A percentile compares a stretch with the other conserved stretches of the same genome.
phyloP scores from a whole-genome alignment of 2,888 invertebrate genomes.

The Leptogaster cylindrica region DNA sequence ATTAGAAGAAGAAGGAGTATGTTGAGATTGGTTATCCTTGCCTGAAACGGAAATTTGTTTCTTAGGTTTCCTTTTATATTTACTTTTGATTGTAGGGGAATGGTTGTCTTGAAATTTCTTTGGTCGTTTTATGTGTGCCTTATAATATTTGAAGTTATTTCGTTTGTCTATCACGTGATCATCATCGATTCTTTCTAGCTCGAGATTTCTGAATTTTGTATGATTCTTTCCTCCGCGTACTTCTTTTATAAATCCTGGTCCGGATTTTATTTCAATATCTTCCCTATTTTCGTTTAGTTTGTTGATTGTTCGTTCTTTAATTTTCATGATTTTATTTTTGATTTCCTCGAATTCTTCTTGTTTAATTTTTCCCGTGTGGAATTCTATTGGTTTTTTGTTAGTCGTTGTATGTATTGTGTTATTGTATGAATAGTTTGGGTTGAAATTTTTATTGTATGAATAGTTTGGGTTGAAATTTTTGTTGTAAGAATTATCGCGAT shows the following conservation, averaged over 20 bases:
- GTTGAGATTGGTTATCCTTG: not conserved
- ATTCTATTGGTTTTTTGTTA: conserved; percentile 47
- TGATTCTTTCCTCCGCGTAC: conserved; percentile 21
- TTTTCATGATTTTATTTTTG: conserved; percentile 38
- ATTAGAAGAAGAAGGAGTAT: not conserved
- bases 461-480: too few relatives aligned
- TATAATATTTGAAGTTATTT: conserved; percentile 46
- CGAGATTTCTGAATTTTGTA: conserved; percentile 45
- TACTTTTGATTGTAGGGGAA: conserved; percentile 40
- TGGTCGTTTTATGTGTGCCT: conserved; percentile 44
- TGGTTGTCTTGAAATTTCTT: conserved; percentile 46
- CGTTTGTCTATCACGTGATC: conserved; percentile 42
- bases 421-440: too few relatives aligned
- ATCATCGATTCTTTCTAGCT: conserved; percentile 38
- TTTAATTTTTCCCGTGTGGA: conserved; percentile 44
- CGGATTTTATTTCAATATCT: not conserved
- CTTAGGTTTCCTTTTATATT: not conserved
- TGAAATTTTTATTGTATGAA: too few relatives aligned
- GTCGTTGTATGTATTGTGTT: conserved; percentile 34
- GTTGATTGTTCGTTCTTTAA: conserved; percentile 44
- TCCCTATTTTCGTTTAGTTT: conserved; percentile 26
- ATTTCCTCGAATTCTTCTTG: conserved; percentile 44
- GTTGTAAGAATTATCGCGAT: too few relatives aligned
- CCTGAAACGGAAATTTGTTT: not conserved
- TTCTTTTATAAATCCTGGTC: conserved; percentile 21